These are phyloP conservation scores for Axinella damicornis DNA, from an alignment of 37 sponge, comb jelly and placozoan species.

Conservation along the genomic window DNA sequence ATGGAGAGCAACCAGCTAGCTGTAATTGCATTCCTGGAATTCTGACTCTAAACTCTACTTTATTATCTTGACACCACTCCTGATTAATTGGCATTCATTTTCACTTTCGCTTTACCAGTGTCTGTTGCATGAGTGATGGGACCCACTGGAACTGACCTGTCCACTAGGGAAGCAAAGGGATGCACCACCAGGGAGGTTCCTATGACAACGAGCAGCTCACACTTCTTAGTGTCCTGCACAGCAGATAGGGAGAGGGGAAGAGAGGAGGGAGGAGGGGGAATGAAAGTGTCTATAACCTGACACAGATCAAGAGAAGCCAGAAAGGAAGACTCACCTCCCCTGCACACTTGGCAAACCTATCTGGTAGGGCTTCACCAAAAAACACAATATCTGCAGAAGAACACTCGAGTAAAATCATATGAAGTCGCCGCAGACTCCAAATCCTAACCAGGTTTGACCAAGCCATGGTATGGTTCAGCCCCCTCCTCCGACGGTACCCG, in stretches of 20 bases:
- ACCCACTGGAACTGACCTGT: slow-evolving; percentile 38
- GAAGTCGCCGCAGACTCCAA: neutral
- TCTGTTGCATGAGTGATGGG: too few species aligned
- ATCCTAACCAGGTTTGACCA: slow-evolving; percentile 83
- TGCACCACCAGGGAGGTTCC: slow-evolving; percentile 94
- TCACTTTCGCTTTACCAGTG: too few species aligned
- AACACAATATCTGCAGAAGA: slow-evolving; percentile 89
- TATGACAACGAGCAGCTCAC: slow-evolving; percentile 88
- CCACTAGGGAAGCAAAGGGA: slow-evolving; percentile 90
- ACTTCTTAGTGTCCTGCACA: slow-evolving; percentile 66
- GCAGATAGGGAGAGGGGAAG: neutral
- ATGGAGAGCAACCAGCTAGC: too few species aligned
- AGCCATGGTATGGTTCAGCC: slow-evolving; percentile 33
- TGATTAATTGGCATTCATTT: too few species aligned
- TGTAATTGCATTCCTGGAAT: too few species aligned
- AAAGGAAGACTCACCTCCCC: slow-evolving; percentile 25
- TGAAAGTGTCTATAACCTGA: too few species aligned
- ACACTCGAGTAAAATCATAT: too few species aligned
- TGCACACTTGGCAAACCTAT: slow-evolving; percentile 62
- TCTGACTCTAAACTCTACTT: too few species aligned
- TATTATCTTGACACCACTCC: too few species aligned
- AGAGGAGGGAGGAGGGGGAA: neutral
- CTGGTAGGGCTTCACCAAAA: slow-evolving; percentile 91
- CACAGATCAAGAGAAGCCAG: too few species aligned
- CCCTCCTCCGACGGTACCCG: slow-evolving; percentile 13